Percentiles rank a stretch among this genome's conserved stretches.
Conservation (phyloP, 2,113 vertebrate genomes). For the Pionites leucogaster region DNA sequence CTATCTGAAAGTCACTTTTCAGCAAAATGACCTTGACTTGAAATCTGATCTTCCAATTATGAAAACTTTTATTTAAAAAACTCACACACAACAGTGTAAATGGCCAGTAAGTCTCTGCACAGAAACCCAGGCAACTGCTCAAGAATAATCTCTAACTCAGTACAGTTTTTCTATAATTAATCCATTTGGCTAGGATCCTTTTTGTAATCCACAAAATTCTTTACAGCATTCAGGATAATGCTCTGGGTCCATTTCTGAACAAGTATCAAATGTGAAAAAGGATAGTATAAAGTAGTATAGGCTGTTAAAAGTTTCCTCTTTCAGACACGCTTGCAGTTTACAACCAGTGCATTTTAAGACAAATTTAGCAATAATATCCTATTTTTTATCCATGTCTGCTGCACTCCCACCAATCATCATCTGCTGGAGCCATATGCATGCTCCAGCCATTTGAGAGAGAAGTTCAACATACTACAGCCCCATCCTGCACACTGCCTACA, state of each 20-base stretch:
- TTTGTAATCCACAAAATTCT: neutral
- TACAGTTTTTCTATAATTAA: neutral
- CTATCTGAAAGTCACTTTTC: neutral
- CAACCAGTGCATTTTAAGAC: neutral
- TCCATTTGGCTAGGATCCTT: neutral
- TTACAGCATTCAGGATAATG: neutral
- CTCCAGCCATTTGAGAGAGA: neutral
- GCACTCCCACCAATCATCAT: neutral
- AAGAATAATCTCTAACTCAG: neutral
- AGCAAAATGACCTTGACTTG: neutral
- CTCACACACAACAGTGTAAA: neutral
- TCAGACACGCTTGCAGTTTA: neutral
- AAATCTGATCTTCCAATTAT: neutral
- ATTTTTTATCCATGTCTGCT: neutral
- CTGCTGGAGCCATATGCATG: neutral
- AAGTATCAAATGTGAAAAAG: conserved; percentile 32
- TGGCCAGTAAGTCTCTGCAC: neutral
- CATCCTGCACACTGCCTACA: neutral
- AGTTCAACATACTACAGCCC: neutral
- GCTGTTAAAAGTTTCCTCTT: neutral
- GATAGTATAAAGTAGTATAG: neutral
- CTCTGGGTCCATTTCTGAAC: neutral
- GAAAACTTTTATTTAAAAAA: neutral
- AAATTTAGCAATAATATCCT: neutral
- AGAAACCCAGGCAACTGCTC: neutral